These are phyloP conservation scores for Cynoglossus semilaevis DNA, from an alignment of 2,113 vertebrate genomes.

Conservation along the genomic window DNA sequence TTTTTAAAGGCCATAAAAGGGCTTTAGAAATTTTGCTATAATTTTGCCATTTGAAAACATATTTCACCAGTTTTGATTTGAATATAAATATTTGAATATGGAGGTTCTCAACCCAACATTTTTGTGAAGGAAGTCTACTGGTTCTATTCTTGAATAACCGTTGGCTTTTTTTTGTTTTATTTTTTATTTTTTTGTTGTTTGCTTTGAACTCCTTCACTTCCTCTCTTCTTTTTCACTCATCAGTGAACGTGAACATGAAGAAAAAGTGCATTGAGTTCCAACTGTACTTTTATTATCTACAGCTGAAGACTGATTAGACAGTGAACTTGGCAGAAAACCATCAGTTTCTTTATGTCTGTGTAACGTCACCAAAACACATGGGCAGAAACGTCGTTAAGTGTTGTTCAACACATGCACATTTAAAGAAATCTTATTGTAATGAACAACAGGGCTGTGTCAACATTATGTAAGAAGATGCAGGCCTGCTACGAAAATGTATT, in stretches of 20 bases:
- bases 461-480: constrained; percentile 56
- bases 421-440: constrained; percentile 39
- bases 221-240: no score
- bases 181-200: no score
- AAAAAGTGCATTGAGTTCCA: constrained; percentile 16
- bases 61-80: no score
- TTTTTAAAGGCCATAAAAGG: no score
- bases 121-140: no score
- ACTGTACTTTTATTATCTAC: constrained; percentile 63
- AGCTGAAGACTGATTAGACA: constrained; percentile 60
- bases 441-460: constrained; percentile 36
- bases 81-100: no score
- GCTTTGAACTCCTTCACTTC: no score
- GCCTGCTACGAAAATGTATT: constrained; percentile 59
- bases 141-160: no score
- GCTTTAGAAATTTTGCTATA: no score
- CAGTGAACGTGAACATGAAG: constrained; percentile 7
- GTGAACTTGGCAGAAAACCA: constrained; percentile 48
- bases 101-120: no score
- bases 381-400: constrained; percentile 28
- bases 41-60: no score
- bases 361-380: constrained; percentile 40
- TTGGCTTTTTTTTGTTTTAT: no score
- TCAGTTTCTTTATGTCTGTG: constrained; percentile 28
- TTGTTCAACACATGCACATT: constrained; percentile 31